Conservation (phyloP, 1,140 invertebrate species). For the Spodoptera frugiperda region DNA sequence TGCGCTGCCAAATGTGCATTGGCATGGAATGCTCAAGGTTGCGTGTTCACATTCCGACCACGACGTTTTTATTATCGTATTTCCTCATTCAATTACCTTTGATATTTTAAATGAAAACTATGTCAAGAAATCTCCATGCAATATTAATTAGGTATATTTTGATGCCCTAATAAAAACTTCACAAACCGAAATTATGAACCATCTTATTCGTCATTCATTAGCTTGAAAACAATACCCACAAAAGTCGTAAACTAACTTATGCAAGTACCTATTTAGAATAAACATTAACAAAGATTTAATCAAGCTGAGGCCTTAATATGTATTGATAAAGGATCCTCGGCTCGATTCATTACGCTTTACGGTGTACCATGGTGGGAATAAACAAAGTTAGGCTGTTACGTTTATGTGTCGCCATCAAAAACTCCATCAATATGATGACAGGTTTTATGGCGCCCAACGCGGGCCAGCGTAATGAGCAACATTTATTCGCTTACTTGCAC, state of each 20-base stretch:
- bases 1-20: too few species aligned
- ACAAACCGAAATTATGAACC: neutral
- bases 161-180: too few species aligned
- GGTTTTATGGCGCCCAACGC: constrained; percentile 67
- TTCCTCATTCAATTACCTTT: too few species aligned
- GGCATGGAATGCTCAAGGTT: too few species aligned
- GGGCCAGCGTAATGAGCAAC: constrained; percentile 66
- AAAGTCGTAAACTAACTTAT: neutral
- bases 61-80: too few species aligned
- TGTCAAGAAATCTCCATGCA: too few species aligned
- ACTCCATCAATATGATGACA: constrained; percentile 67
- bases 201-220: too few species aligned
- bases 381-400: constrained; percentile 58
- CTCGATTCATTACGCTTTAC: constrained; percentile 35
- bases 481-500: constrained; percentile 61
- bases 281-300: constrained; percentile 15
- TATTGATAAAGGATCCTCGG: constrained; percentile 21
- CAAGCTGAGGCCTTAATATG: constrained; percentile 11
- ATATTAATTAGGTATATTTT: too few species aligned
- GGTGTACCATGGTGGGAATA: constrained; percentile 54
- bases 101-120: too few species aligned
- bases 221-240: neutral
- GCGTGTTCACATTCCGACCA: too few species aligned
- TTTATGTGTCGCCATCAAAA: constrained; percentile 70
- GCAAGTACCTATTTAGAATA: constrained; percentile 4